Percentiles rank a stretch among this genome's conserved stretches.
Conservation (phyloP, 2,113 vertebrate species). For the Columba livia region DNA sequence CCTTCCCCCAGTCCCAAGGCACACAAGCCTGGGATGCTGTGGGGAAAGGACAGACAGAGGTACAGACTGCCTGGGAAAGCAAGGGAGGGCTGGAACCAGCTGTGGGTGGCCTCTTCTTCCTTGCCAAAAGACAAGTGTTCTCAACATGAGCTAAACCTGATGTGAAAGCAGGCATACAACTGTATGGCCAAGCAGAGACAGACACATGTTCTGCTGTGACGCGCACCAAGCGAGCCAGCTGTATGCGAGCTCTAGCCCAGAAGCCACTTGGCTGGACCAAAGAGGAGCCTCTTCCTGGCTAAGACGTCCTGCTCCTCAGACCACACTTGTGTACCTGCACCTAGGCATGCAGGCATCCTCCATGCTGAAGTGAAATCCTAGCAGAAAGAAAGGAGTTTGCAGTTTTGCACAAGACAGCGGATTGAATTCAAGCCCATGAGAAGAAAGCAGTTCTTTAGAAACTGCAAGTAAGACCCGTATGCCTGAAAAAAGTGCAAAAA, state of each 20-base stretch:
- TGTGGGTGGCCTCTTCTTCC: background rate
- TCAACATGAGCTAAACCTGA: background rate
- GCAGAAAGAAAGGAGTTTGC: background rate
- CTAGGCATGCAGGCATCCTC: rapidly evolving
- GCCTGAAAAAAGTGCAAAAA: background rate
- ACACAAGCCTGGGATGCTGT: background rate
- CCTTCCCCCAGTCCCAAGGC: background rate
- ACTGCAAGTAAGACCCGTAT: background rate
- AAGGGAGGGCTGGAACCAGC: background rate
- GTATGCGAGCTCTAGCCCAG: background rate
- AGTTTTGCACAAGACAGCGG: rapidly evolving
- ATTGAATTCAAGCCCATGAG: background rate
- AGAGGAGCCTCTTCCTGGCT: background rate
- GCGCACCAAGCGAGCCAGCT: rapidly evolving
- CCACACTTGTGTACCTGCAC: background rate
- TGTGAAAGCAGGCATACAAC: background rate
- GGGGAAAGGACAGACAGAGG: background rate
- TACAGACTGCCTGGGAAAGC: background rate
- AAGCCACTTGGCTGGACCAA: background rate
- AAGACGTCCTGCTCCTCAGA: background rate
- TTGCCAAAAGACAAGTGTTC: background rate
- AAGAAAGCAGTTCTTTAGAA: background rate
- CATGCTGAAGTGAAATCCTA: background rate
- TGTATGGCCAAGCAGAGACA: background rate
- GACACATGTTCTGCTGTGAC: background rate